Base-by-base conservation (phyloP, 2,888 invertebrate species). In the Plagiodera versicolora region DNA sequence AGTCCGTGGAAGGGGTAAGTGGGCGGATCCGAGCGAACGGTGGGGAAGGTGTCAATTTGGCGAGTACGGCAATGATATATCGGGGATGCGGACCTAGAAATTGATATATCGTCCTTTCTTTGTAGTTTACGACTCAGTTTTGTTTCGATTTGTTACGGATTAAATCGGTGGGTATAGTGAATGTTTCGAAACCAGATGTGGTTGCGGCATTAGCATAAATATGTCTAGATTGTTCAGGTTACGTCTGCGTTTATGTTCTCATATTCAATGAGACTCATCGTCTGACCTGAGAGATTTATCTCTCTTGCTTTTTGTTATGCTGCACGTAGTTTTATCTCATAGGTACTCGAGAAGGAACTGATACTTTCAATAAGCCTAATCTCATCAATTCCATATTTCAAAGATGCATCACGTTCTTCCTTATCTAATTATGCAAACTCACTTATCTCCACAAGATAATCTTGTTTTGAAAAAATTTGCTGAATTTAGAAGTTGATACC, bases 11-110 rank as follows among this genome's bases (percentile, higher is more conserved):
- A 44, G 53, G 61, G 44, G 19, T 30, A 48, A 47, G 47, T 17
- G 47, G 52, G 54, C 44, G 55, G 44, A 45, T 57, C 35, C 44
- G n/a, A 32, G 44, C n/a, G 18, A 39, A 14, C 17, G 48, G 50
- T 24, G 68, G 53, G 61, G 63, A 66, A 70, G 64, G 71, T 72
- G 71, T 73, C 73, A 73, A 72, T 73, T 72, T 68, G 69, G 67
- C 70, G 67, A 71, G 70, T 70, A 70, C 64, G 57, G 58, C 56
- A 67, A n/a, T 71, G 72, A 73, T 72, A 71, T 72, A 73, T 73
- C 65, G 66, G 69, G 66, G 65, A 67, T 66, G 67, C 67, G 68
- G 61, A 63, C 67, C 64, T 65, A 61, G 64, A 65, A 69, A 72
- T 72, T 73, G 71, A 72, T 72, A 71, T 72, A 72, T 70, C 71